Evolutionary conservation across 1,140 invertebrate genomes (phyloP).

Genomic region (Hyles vespertilio): DNA sequence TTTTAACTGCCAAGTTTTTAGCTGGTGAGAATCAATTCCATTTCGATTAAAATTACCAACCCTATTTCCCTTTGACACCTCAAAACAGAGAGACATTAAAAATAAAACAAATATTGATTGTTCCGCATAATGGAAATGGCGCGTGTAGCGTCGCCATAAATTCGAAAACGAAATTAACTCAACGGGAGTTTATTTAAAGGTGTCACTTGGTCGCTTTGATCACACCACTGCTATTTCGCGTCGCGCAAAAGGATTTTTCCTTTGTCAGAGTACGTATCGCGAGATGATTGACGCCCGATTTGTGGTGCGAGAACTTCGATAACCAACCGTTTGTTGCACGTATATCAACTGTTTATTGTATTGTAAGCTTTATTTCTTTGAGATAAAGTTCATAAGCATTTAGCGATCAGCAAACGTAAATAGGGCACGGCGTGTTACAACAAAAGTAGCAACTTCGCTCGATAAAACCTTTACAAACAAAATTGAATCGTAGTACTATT

Average conservation of each 20-base stretch:
- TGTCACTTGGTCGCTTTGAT: slow-evolving; percentile 60
- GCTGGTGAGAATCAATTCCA: not conserved
- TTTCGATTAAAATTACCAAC: too few species aligned
- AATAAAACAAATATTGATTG: too few species aligned
- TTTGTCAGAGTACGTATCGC: slow-evolving; percentile 46
- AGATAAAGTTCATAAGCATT: too few species aligned
- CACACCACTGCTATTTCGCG: slow-evolving; percentile 44
- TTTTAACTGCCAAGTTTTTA: not conserved
- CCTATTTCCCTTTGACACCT: too few species aligned
- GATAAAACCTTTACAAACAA: not conserved
- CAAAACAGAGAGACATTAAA: too few species aligned
- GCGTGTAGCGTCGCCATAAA: not conserved
- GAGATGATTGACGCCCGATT: slow-evolving; percentile 64
- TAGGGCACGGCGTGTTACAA: too few species aligned
- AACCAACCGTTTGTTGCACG: not conserved
- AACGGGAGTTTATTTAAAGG: slow-evolving; percentile 49
- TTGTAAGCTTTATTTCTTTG: too few species aligned
- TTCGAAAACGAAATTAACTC: slow-evolving; percentile 29
- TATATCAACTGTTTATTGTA: too few species aligned
- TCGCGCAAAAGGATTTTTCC: slow-evolving; percentile 55
- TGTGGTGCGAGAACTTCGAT: slow-evolving; percentile 40
- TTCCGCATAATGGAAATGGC: too few species aligned
- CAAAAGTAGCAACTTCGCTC: too few species aligned
- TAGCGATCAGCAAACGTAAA: too few species aligned
- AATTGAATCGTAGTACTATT: slow-evolving; percentile 12